A percentile compares a stretch with the other conserved stretches of the same genome.
Conservation (phyloP, 2,113 vertebrate species). For the Equus przewalskii region DNA sequence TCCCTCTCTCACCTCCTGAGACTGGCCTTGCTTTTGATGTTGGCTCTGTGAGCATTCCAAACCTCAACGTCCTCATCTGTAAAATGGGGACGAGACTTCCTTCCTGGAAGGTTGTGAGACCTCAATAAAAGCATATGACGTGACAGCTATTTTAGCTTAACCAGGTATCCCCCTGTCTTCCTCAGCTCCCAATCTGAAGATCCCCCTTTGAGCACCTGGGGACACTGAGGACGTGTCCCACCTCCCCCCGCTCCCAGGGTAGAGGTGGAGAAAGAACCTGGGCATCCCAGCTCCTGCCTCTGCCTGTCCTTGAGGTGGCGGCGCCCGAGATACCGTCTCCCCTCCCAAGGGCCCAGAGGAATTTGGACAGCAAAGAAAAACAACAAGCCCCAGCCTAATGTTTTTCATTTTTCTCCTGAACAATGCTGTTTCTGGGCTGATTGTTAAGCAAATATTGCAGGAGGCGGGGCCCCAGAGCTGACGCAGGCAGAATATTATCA, state of each 20-base stretch:
- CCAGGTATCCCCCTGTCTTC: background rate
- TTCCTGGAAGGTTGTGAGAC: background rate
- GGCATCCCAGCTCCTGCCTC: background rate
- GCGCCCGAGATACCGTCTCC: background rate
- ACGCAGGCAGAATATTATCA: background rate
- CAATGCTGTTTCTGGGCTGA: constrained; percentile 69
- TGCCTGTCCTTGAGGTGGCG: background rate
- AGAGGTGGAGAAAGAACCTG: background rate
- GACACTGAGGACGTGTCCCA: background rate
- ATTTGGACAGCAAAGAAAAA: constrained; percentile 57
- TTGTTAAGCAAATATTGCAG: constrained; percentile 78
- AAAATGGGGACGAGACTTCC: background rate
- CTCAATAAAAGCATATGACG: accelerated
- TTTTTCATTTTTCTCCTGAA: constrained; percentile 74
- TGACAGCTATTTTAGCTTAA: background rate
- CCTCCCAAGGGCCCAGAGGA: constrained; percentile 38
- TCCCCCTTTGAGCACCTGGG: background rate
- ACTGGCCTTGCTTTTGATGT: background rate
- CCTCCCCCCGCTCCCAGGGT: no score
- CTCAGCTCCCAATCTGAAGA: background rate
- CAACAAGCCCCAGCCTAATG: background rate
- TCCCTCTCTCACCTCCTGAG: background rate
- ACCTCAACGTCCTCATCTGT: background rate
- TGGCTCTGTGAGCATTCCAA: background rate
- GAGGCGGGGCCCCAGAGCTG: constrained; percentile 19